Percentiles rank a stretch among this genome's conserved stretches.
These are phyloP conservation scores for Lepilemur septentrionalis DNA, from an alignment of 2,797 vertebrate genomes.

Conservation along the genomic window DNA sequence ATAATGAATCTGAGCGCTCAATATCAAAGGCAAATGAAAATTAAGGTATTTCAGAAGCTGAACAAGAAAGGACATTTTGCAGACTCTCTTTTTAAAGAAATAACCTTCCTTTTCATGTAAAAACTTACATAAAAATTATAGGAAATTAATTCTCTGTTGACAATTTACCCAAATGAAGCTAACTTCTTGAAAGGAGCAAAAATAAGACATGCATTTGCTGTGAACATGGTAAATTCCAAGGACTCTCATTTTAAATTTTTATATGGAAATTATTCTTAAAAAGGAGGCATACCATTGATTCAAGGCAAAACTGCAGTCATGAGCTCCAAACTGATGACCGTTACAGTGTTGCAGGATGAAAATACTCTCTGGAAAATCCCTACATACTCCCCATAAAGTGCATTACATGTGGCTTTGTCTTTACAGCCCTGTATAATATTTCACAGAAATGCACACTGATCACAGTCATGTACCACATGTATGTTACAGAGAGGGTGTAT, in stretches of 20 bases:
- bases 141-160: not conserved
- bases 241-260: not conserved
- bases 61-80: not conserved
- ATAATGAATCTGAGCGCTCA: not conserved
- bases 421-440: not conserved
- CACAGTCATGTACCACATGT: not conserved
- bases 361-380: not conserved
- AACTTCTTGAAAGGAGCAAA: conserved; percentile 16
- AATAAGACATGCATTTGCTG: not conserved
- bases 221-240: not conserved
- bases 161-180: not conserved
- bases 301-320: not conserved
- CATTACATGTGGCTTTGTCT: not conserved
- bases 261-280: not conserved
- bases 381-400: not conserved
- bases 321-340: not conserved
- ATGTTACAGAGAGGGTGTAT: not conserved
- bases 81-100: not conserved
- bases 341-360: not conserved
- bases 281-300: not conserved
- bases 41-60: not conserved
- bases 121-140: not conserved
- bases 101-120: not conserved
- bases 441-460: not conserved
- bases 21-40: not conserved